Conservation (phyloP, 1,140 invertebrate species). For the Pteromalus puparum region DNA sequence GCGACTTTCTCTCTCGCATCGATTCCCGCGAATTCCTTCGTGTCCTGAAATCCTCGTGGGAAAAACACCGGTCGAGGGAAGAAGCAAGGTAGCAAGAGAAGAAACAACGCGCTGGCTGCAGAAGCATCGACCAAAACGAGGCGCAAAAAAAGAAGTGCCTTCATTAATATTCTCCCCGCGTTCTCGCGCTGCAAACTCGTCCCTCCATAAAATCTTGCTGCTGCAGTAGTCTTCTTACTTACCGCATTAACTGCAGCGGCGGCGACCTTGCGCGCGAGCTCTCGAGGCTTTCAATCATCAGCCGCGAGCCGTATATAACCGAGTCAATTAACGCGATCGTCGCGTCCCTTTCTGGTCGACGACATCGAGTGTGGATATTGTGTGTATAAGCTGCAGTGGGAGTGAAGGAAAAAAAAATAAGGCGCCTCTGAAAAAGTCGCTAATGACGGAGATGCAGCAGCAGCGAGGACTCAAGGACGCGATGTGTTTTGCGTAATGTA, state of each 20-base stretch:
- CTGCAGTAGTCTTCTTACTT: not conserved
- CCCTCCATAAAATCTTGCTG: conserved; percentile 21
- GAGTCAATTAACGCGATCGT: conserved; percentile 49
- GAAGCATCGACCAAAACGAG: not conserved
- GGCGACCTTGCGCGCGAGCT: conserved; percentile 12
- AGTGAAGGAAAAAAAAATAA: not conserved
- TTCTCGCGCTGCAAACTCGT: conserved; percentile 27
- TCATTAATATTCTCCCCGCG: conserved; percentile 38
- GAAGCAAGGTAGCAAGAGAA: not conserved
- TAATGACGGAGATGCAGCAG: conserved; percentile 9
- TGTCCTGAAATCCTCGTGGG: not conserved
- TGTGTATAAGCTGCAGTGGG: no score
- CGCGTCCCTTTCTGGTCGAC: not conserved
- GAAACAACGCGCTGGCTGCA: not conserved
- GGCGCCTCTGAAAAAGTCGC: conserved; percentile 13
- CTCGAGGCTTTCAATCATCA: conserved; percentile 37
- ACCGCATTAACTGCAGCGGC: not conserved
- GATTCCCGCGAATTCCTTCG: not conserved
- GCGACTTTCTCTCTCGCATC: not conserved
- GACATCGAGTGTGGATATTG: not conserved
- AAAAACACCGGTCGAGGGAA: not conserved
- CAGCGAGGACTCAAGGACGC: not conserved
- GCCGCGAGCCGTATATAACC: not conserved
- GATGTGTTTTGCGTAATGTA: not conserved
- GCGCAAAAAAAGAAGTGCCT: conserved; percentile 9